A percentile compares a stretch with the other conserved stretches of the same genome.
Conservation (phyloP, 2,888 invertebrate genomes). For the Gordius sp. region DNA sequence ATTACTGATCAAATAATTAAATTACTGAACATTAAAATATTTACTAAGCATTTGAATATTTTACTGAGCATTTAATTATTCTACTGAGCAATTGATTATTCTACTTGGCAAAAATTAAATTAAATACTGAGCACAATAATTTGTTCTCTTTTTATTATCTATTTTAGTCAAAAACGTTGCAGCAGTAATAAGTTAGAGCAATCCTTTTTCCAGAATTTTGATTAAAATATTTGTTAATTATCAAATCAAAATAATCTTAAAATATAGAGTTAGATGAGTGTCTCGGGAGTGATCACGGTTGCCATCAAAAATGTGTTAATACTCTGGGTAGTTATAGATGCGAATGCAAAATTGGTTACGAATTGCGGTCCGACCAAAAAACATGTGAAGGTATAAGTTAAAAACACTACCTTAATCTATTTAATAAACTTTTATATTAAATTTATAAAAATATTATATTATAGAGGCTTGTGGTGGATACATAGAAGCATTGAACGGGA, state of each 20-base stretch:
- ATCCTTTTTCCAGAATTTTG: no score
- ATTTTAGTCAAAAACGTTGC: neutral
- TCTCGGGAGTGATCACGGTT: constrained; percentile 56
- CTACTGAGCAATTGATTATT: no score
- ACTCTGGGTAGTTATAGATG: constrained; percentile 60
- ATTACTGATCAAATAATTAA: no score
- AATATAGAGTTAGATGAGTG: constrained; percentile 81
- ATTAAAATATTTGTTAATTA: neutral
- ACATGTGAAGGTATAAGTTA: constrained; percentile 86
- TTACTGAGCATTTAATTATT: no score
- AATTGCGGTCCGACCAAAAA: constrained; percentile 81
- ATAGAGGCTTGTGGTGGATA: constrained; percentile 84
- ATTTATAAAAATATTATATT: no score
- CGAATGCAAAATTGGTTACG: constrained; percentile 74
- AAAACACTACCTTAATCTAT: no score
- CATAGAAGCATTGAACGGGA: constrained; percentile 59
- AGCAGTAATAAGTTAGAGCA: neutral
- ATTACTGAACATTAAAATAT: no score
- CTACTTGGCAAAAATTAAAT: no score
- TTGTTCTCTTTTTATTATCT: neutral
- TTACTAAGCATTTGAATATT: no score
- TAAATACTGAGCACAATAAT: no score
- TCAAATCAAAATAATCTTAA: neutral
- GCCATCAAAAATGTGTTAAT: constrained; percentile 82
- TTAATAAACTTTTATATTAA: no score